Evolutionary conservation across 2,888 invertebrate species (phyloP), one percentile per base, ranked within the genome.

Genomic region (Eupithecia inturbata): DNA sequence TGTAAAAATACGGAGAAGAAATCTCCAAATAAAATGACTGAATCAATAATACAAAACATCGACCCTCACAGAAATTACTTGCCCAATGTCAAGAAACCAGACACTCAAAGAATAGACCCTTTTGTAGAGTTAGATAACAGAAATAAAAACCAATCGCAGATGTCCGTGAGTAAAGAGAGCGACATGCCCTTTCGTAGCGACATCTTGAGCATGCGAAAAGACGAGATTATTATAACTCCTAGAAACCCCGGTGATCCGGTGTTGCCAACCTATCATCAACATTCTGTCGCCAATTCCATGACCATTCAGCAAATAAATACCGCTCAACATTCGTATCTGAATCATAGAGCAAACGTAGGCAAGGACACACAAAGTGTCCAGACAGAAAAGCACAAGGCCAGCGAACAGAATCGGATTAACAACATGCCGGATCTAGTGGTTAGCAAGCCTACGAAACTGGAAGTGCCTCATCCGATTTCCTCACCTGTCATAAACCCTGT

Each of bases 381-480:
- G 77, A 91, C 93, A 0, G 94, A 93, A n/a, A 93, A 92, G 82
- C 82, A 84, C 14, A 79, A 94, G 77, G 80, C 88, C 0, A 90
- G 84, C 80, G 93, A 93, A 78, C 83, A 86, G 0, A 90, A 87
- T 70, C 86, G 92, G 67, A 81, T 86, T 0, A 85, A 86, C 77
- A 89, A 82, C 72, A 85, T 89, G 77, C 78, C 89, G 0, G 93
- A 93, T 26, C 76, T 92, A 31, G 89, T 91, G 2, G 89, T 92
- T 26, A 92, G 91, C 76, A 80, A 80, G 63, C 86, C 90, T 1
- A 92, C 93, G 0, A 95, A 95, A 82, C 78, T 95, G 72, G 94
- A 94, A 88, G 93, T 94, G 41, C 94, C 95, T 33, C 92, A 93
- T 82, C 94, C 95, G 0, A 95, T 94, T 73, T 91, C 94, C 0